phyloP scores from a whole-genome alignment of 2,888 invertebrate genomes.

The Mesochorus sp. region DNA sequence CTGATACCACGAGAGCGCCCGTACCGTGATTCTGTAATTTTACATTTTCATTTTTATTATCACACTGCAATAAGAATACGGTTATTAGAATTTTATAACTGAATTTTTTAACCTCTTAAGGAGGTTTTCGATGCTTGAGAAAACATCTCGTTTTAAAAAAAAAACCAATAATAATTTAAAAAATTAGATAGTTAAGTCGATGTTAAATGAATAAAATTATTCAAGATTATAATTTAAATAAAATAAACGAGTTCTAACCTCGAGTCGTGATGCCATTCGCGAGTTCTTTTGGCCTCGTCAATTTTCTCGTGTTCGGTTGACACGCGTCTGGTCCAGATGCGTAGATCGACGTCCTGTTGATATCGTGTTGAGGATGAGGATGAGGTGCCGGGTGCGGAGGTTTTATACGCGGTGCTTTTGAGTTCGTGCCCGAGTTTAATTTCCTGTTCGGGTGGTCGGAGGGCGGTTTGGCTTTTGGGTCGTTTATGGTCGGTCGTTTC shows the following conservation, averaged over 20 bases:
- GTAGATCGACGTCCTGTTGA: constrained; percentile 35
- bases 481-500: constrained; percentile 6
- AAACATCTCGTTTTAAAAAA: no score
- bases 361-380: constrained; percentile 35
- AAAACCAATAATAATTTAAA: background rate
- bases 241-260: no score
- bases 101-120: no score
- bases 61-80: background rate
- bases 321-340: constrained; percentile 10
- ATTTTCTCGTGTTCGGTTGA: constrained; percentile 9
- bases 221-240: no score
- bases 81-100: no score
- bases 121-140: no score
- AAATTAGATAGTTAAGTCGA: no score
- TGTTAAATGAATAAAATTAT: no score
- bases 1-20: constrained; percentile 97
- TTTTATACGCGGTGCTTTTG: background rate
- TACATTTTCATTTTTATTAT: no score
- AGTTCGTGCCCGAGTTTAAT: constrained; percentile 10
- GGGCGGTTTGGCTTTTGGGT: constrained; percentile 23
- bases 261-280: constrained; percentile 38
- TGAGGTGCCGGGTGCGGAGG: background rate
- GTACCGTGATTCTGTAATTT: constrained; percentile 93
- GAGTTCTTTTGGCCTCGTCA: constrained; percentile 16
- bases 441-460: background rate